phyloP scores from a whole-genome alignment of 92 coral and sea anemone genomes.

The Heliopora coerulea region DNA sequence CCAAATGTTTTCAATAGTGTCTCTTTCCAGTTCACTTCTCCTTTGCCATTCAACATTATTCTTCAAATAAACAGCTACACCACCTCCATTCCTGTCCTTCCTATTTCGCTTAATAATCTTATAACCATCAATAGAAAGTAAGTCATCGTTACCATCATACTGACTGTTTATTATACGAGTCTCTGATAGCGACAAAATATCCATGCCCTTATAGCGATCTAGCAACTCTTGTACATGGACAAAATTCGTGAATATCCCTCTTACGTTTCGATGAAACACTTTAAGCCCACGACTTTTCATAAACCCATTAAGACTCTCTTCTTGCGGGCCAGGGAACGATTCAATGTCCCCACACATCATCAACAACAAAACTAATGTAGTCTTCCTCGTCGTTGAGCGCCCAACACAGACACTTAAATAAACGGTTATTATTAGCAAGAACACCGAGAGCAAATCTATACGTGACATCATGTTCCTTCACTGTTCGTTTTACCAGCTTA shows the following conservation, averaged over 20 bases:
- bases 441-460: too few species aligned
- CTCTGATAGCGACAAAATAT: not conserved
- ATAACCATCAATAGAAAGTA: slow-evolving; percentile 1
- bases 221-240: slow-evolving; percentile 1
- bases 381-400: not conserved
- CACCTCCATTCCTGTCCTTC: slow-evolving; percentile 11
- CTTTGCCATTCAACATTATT: slow-evolving; percentile 1
- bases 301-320: not conserved
- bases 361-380: not conserved
- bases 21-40: slow-evolving; percentile 5
- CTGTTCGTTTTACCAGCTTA: too few species aligned
- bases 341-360: slow-evolving; percentile 21
- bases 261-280: slow-evolving; percentile 2
- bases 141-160: slow-evolving; percentile 25
- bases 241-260: slow-evolving; percentile 1
- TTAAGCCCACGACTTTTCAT: not conserved
- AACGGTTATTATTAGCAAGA: too few species aligned
- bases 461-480: too few species aligned
- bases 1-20: slow-evolving; percentile 16
- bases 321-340: not conserved
- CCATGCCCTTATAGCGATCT: not conserved
- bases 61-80: not conserved
- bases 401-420: too few species aligned
- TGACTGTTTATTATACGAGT: not conserved
- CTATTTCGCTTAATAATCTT: slow-evolving; percentile 25